Evolutionary conservation across 2,888 invertebrate species (phyloP).

Genomic region (Prenolepis imparis): DNA sequence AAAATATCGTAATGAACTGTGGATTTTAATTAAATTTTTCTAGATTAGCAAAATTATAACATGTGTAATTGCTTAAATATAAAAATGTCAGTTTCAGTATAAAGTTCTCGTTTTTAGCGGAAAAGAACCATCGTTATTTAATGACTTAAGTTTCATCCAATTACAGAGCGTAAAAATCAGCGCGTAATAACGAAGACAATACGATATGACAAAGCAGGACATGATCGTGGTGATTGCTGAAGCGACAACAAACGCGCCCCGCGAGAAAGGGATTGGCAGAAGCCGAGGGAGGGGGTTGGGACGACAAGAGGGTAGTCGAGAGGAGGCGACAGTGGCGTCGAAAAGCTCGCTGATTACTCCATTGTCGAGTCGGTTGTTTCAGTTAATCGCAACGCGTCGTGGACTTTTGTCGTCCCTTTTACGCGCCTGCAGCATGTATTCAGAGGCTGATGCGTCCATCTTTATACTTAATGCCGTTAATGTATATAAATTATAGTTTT

Average conservation of each 20-base stretch:
- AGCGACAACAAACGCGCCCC: constrained; percentile 74
- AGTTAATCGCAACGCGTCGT: constrained; percentile 81
- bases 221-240: constrained; percentile 77
- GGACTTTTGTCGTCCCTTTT: constrained; percentile 78
- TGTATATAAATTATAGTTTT: background rate
- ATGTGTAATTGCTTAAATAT: background rate
- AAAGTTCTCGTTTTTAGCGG: background rate
- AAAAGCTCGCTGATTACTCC: constrained; percentile 84
- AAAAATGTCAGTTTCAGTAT: background rate
- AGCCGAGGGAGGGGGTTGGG: constrained; percentile 49
- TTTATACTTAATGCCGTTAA: constrained; percentile 48
- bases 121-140: background rate
- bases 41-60: background rate
- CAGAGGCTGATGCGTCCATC: constrained; percentile 55
- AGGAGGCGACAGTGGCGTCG: constrained; percentile 65
- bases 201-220: constrained; percentile 62
- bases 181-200: constrained; percentile 57
- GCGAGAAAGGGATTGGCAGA: constrained; percentile 68
- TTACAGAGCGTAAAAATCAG: constrained; percentile 23
- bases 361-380: constrained; percentile 83
- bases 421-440: constrained; percentile 66
- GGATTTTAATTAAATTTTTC: background rate
- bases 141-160: background rate
- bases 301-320: constrained; percentile 32
- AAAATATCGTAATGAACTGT: background rate